Base-by-base conservation (phyloP, 2,113 vertebrate species). In the Chunga burmeisteri region DNA sequence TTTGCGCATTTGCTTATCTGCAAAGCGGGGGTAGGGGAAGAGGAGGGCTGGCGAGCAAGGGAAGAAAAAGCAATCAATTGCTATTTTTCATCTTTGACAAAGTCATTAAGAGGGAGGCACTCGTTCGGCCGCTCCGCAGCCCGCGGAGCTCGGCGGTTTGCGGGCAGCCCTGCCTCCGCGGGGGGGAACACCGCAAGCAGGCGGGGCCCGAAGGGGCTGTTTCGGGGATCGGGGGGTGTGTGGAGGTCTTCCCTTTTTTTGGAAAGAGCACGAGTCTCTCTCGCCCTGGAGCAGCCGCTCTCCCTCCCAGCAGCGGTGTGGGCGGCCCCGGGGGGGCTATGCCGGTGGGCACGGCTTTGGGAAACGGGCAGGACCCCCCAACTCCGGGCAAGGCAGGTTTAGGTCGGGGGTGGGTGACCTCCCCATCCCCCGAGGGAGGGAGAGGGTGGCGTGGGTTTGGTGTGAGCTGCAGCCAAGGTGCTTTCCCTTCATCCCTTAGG, bases 71-170 rank as follows among this genome's bases (percentile, higher is more conserved):
- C 98, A 98, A 99, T 99, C 99, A 99, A 99, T 99, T 98, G 98
- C 98, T 98, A 98, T 99, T 99, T 99, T 99, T 99, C 99, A 98
- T 98, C 98, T 98, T 98, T 99, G 99, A 99, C 99, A 99, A 98
- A 99, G 98, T 98, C 99, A 99, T 99, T 99, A 99, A 99, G 98
- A 77, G 94, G 68, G 96, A 98, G 98, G 97, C 97, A 72, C 96
- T 97, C 88, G 88, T 93, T 98, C 15, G 96, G 8, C 25, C 11
- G 22, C 61, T 75, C 25, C 32, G 4, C 34, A 5, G 40, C 25
- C 21, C 10, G 58, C 30, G 49, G 29, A 62, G 36, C 40, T 36
- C 10, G 17, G 8, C 6, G 18, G 21, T 9, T 7, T 16, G 72
- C 6, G n/a, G 53, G 23, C 38, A 55, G 53, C n/a, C 6, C 38